Conservation (phyloP, 2,797 vertebrate species). For the Hoplostethus mediterraneus region DNA sequence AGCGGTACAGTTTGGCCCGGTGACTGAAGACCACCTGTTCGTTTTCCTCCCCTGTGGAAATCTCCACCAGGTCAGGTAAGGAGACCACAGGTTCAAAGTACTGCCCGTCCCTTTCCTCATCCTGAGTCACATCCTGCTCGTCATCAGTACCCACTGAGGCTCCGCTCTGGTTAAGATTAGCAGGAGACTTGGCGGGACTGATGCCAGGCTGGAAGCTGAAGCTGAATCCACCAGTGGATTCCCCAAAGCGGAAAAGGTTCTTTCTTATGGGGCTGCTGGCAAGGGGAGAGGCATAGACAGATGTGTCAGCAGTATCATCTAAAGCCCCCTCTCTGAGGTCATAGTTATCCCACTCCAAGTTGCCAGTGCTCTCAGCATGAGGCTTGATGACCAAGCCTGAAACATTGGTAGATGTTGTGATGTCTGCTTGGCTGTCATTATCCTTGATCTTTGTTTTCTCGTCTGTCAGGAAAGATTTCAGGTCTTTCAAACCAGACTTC, state of each 20-base stretch:
- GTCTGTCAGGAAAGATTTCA: conserved; percentile 94
- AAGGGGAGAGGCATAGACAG: conserved; percentile 90
- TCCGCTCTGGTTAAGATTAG: conserved; percentile 93
- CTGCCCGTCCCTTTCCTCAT: conserved; percentile 94
- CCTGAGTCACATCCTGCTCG: conserved; percentile 92
- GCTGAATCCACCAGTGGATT: conserved; percentile 93
- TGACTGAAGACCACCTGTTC: conserved; percentile 95
- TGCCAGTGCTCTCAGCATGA: conserved; percentile 86
- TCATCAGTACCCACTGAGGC: conserved; percentile 93
- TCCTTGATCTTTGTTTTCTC: conserved; percentile 90
- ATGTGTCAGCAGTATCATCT: conserved; percentile 89
- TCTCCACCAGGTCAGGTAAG: conserved; percentile 93
- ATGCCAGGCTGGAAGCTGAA: conserved; percentile 97
- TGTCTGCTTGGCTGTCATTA: conserved; percentile 76
- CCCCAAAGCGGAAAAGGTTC: conserved; percentile 96
- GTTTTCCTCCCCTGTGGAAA: conserved; percentile 96
- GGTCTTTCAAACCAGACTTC: conserved; percentile 96
- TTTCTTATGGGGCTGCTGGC: conserved; percentile 90
- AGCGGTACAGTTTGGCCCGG: conserved; percentile 97
- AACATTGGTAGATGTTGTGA: conserved; percentile 52
- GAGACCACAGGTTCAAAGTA: conserved; percentile 98
- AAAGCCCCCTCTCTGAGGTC: conserved; percentile 90
- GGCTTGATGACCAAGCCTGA: conserved; percentile 84
- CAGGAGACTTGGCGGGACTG: conserved; percentile 95
- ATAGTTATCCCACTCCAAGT: conserved; percentile 96